Conservation (phyloP, 2,888 invertebrate genomes). For the Muscina levida region DNA sequence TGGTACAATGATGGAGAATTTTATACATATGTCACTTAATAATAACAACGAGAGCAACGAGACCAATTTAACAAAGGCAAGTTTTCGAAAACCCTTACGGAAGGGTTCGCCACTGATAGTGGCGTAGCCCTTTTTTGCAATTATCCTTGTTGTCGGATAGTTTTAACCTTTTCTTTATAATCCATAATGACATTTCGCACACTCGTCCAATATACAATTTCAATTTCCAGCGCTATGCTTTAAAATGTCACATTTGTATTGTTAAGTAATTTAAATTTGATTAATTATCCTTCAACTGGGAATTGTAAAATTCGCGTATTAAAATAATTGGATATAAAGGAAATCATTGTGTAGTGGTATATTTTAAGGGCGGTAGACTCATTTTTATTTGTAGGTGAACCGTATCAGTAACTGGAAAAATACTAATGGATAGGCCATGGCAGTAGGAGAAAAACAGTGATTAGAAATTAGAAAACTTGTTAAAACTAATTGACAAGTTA, state of each 20-base stretch:
- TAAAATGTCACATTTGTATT: conserved; percentile 41
- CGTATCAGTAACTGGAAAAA: too few relatives aligned
- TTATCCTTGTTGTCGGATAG: conserved; percentile 56
- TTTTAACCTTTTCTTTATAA: conserved; percentile 59
- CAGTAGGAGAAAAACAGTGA: too few relatives aligned
- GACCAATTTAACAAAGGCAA: background rate
- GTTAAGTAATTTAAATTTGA: conserved; percentile 76
- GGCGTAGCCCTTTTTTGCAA: conserved; percentile 20
- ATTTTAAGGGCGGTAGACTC: too few relatives aligned
- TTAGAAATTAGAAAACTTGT: too few relatives aligned
- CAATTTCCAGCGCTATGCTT: conserved; percentile 46
- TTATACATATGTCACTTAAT: conserved; percentile 75
- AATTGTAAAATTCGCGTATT: conserved; percentile 1
- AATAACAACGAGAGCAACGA: conserved; percentile 62
- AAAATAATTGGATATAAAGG: background rate
- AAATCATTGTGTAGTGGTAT: too few relatives aligned
- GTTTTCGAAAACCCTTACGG: background rate
- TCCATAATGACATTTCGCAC: conserved; percentile 67
- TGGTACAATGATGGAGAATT: conserved; percentile 26
- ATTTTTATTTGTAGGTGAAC: too few relatives aligned
- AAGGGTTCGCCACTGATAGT: conserved; percentile 35
- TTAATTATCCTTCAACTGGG: conserved; percentile 71
- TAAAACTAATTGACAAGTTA: too few relatives aligned
- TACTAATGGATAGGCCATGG: too few relatives aligned
- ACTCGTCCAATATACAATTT: conserved; percentile 51